Percentiles rank a stretch among this genome's conserved stretches.
Conservation (phyloP, 1,140 invertebrate genomes). For the Drosophila triauraria region DNA sequence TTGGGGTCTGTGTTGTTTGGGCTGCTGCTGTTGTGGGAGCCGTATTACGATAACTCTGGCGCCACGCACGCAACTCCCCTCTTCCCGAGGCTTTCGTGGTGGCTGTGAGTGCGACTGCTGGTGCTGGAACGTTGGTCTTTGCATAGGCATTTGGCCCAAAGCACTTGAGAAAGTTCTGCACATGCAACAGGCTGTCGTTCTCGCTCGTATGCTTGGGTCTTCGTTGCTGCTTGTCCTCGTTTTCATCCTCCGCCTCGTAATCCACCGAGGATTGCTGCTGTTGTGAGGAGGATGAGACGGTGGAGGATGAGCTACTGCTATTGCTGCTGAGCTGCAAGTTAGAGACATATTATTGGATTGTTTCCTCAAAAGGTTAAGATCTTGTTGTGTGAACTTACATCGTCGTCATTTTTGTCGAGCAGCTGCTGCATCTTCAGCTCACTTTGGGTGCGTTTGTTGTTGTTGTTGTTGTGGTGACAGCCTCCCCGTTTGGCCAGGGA, state of each 20-base stretch:
- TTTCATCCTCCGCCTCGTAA: slow-evolving; percentile 81
- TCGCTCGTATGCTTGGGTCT: slow-evolving; percentile 52
- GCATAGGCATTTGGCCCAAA: slow-evolving; percentile 67
- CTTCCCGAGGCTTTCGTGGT: slow-evolving; percentile 18
- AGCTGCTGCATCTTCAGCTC: slow-evolving; percentile 52
- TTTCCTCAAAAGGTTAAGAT: not conserved
- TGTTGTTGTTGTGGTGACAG: slow-evolving; percentile 2
- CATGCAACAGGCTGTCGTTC: slow-evolving; percentile 73
- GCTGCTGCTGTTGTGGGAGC: slow-evolving; percentile 1
- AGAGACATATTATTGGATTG: accelerated
- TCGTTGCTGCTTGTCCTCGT: slow-evolving; percentile 64
- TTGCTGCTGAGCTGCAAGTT: slow-evolving; percentile 56
- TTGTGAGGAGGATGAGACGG: slow-evolving; percentile 70
- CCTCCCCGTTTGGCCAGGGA: slow-evolving; percentile 31
- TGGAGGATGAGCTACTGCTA: slow-evolving; percentile 55
- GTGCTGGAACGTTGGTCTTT: not conserved
- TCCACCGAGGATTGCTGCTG: slow-evolving; percentile 75
- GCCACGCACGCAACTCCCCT: slow-evolving; percentile 61
- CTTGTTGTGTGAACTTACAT: slow-evolving; percentile 36
- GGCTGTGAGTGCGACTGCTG: slow-evolving; percentile 2
- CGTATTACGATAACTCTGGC: slow-evolving; percentile 47
- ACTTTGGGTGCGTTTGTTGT: slow-evolving; percentile 10
- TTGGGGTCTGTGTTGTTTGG: slow-evolving; percentile 2
- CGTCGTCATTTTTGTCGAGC: slow-evolving; percentile 54
- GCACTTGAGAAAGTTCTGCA: slow-evolving; percentile 82